These are phyloP conservation scores for Sebastes diploproa DNA, from an alignment of 2,797 vertebrate species.

Conservation along the genomic window DNA sequence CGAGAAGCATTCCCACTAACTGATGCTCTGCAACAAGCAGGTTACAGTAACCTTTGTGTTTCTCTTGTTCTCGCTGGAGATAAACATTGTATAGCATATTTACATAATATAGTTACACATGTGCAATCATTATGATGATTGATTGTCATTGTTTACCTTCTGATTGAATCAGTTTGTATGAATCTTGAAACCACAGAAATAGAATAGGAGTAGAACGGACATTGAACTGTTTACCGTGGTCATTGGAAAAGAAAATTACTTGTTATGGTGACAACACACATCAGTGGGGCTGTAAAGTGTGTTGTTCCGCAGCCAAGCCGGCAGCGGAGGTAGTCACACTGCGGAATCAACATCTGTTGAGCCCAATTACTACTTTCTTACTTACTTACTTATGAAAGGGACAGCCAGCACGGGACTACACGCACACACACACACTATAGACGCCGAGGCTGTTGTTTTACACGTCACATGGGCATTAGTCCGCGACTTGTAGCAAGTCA, in stretches of 20 bases:
- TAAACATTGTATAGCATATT: background rate
- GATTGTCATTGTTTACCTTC: background rate
- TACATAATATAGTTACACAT: background rate
- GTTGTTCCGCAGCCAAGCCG: accelerated
- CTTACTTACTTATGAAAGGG: background rate
- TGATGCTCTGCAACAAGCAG: constrained; percentile 25
- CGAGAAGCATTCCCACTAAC: constrained; percentile 14
- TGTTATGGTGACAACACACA: background rate
- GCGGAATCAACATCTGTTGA: background rate
- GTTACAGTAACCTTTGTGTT: background rate
- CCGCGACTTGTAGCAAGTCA: too few relatives aligned
- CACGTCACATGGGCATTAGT: too few relatives aligned
- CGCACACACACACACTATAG: too few relatives aligned
- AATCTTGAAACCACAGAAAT: background rate
- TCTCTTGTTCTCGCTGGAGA: background rate
- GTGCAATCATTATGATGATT: background rate
- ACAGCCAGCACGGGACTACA: background rate
- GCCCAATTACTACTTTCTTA: background rate
- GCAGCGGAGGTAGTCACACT: background rate
- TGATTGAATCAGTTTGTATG: background rate
- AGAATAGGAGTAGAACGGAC: background rate
- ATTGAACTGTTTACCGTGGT: background rate
- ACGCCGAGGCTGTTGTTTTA: too few relatives aligned
- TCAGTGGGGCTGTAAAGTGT: background rate
- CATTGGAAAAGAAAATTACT: background rate